phyloP scores from a whole-genome alignment of 2,888 invertebrate genomes.

The Microdon myrmicae region DNA sequence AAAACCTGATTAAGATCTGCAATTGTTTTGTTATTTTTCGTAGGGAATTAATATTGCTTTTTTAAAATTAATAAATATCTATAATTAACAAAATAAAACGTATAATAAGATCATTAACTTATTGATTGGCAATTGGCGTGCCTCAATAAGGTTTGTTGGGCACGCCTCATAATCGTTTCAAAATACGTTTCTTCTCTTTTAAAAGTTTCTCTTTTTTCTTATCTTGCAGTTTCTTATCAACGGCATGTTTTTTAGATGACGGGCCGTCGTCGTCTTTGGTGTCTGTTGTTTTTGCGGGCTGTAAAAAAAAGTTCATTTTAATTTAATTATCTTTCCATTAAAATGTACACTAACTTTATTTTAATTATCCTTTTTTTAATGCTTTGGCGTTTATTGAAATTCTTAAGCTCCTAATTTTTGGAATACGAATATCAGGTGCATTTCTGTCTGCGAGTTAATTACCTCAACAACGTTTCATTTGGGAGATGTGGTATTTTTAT shows the following conservation, averaged over 20 bases:
- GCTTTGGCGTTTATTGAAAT: conserved; percentile 48
- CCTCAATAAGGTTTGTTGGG: conserved; percentile 40
- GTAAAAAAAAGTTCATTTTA: conserved; percentile 48
- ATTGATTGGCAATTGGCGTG: conserved; percentile 40
- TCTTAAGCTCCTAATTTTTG: too few relatives aligned
- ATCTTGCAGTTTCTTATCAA: conserved; percentile 79
- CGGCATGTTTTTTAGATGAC: conserved; percentile 85
- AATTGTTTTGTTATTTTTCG: conserved; percentile 32
- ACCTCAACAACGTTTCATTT: too few relatives aligned
- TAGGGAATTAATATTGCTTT: conserved; percentile 40
- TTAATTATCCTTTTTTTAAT: too few relatives aligned
- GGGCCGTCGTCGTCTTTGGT: conserved; percentile 74
- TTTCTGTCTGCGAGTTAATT: too few relatives aligned
- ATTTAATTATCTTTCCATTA: not conserved
- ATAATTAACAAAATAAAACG: conserved; percentile 45
- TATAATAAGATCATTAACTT: conserved; percentile 43
- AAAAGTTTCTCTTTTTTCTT: conserved; percentile 75
- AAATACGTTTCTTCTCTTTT: conserved; percentile 86
- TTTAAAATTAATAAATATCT: conserved; percentile 50
- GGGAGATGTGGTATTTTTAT: too few relatives aligned
- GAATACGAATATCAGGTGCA: too few relatives aligned
- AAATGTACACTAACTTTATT: too few relatives aligned
- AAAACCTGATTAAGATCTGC: conserved; percentile 8
- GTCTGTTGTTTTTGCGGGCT: conserved; percentile 68
- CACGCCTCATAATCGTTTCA: conserved; percentile 82